Evolutionary conservation across 2,113 vertebrate genomes (phyloP), one percentile per base, ranked within the genome.

Genomic region (Chamaetylas fuelleborni): DNA sequence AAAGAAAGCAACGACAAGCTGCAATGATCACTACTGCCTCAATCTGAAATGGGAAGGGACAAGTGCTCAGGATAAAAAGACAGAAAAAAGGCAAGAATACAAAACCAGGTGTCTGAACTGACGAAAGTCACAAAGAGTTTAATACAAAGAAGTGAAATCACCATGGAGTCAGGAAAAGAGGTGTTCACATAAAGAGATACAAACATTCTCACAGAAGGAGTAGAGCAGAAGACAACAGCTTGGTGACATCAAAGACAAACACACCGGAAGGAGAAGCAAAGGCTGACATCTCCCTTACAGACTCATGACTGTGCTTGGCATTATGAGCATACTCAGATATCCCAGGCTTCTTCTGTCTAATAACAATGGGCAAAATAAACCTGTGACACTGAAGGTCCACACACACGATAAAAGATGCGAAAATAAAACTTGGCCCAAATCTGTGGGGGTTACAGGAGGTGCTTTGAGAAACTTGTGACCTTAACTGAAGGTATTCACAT

Each of bases 391-490:
- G n/a, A 47, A 80, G 40, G 6, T 38, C 34, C 58, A 14, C 19
- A 54, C 1, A 11, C 9, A 34, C 0, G 0, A 76, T 31, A 61
- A 62, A 57, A 72, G 29, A 38, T 1, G 8, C 11, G 7, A 16
- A 78, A 69, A 4, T 54, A 69, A 38, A 50, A 67, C 58, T 8
- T 53, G 23, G 8, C 25, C 14, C 25, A 76, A 54, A 70, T 22
- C 26, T 26, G 26, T 58, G 29, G 11, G 10, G 6, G 8, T 56
- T 71, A 33, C 29, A 84, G 42, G 14, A 84, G 38, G 4, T 53
- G 18, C 19, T 92, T 26, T 69, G 25, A 90, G 48, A 85, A 79
- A 74, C 6, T 65, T 56, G 16, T 20, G 45, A 79, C 22, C 8
- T 61, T 70, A 28, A 79, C 29, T 54, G 54, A 73, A 78, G 23